Conservation (phyloP, 2,888 invertebrate species). For the Heliconius erato region DNA sequence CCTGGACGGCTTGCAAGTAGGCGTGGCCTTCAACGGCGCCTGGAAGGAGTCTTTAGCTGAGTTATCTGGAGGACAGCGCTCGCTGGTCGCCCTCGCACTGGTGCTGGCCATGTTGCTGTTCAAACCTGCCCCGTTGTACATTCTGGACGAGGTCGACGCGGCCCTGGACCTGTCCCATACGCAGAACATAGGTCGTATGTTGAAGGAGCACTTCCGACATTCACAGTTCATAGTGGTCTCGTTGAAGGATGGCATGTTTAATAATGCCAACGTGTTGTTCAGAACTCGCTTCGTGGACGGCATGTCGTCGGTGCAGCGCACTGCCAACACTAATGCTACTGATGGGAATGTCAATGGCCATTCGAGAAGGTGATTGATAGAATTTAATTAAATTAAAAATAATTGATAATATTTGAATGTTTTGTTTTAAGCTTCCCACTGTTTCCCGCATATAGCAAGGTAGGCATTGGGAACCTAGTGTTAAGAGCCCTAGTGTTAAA, state of each 20-base stretch:
- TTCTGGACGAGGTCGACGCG: constrained; percentile 99
- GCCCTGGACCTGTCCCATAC: constrained; percentile 99
- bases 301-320: constrained; percentile 94
- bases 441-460: too few relatives aligned
- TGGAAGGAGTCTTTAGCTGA: constrained; percentile 99
- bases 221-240: constrained; percentile 99
- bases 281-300: constrained; percentile 98
- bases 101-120: constrained; percentile 98
- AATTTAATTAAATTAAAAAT: too few relatives aligned
- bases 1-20: constrained; percentile 90
- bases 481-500: too few relatives aligned
- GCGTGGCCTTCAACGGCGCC: constrained; percentile 94
- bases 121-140: constrained; percentile 99
- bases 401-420: too few relatives aligned
- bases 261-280: constrained; percentile 99
- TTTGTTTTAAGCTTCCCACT: too few relatives aligned
- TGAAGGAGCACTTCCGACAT: constrained; percentile 94
- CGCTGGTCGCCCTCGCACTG: constrained; percentile 97
- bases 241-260: constrained; percentile 99
- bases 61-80: constrained; percentile 98
- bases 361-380: neutral
- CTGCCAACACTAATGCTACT: constrained; percentile 64
- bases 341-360: neutral
- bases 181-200: constrained; percentile 98
- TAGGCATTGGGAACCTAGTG: too few relatives aligned